A percentile compares a stretch with the other conserved stretches of the same genome.
phyloP scores from a whole-genome alignment of 2,888 invertebrate species.

The Caenorhabditis sp. region DNA sequence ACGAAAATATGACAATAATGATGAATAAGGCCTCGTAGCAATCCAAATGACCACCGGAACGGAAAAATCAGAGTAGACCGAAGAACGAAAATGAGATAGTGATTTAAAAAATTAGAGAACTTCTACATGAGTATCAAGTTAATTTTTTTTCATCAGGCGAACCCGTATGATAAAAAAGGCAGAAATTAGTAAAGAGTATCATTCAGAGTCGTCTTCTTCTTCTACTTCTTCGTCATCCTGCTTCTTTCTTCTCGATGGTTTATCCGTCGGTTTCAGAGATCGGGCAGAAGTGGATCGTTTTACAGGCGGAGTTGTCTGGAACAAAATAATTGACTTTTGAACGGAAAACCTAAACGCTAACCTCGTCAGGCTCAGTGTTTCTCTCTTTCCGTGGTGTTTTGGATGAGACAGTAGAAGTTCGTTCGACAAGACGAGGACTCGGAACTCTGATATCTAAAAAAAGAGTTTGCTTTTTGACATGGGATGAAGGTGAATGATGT shows the following conservation, averaged over 20 bases:
- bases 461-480: too few species aligned
- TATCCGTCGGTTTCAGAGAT: slow-evolving; percentile 1
- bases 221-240: neutral
- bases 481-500: too few species aligned
- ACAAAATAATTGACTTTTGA: neutral
- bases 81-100: neutral
- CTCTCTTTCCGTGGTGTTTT: slow-evolving; percentile 28
- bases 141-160: neutral
- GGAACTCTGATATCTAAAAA: slow-evolving; percentile 34
- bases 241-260: neutral
- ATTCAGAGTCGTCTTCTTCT: neutral
- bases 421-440: slow-evolving; percentile 19
- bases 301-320: slow-evolving; percentile 33
- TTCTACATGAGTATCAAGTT: slow-evolving; percentile 25
- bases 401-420: neutral
- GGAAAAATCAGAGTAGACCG: neutral
- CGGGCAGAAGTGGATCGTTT: slow-evolving; percentile 17
- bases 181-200: neutral
- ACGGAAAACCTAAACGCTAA: neutral
- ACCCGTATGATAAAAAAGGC: slow-evolving; percentile 20
- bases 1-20: too few species aligned
- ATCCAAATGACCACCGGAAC: neutral
- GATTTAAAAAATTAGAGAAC: neutral
- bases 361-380: slow-evolving; percentile 23
- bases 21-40: too few species aligned